Evolutionary conservation across 2,113 vertebrate species (phyloP).

Genomic region (Hiodon tergisus): DNA sequence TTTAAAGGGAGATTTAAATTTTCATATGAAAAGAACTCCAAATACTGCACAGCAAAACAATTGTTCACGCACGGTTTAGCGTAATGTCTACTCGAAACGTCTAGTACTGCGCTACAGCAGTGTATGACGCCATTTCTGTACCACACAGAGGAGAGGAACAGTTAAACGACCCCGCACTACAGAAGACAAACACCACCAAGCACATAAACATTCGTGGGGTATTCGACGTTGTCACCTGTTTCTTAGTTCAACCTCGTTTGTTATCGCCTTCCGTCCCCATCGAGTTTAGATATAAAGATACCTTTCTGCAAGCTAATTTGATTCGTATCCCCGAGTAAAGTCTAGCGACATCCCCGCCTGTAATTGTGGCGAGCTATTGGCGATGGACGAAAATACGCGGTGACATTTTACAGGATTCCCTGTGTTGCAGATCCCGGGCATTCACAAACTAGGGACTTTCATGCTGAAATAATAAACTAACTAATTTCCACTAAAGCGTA

Average conservation of each 20-base stretch:
- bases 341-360: background rate
- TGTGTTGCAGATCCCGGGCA: background rate
- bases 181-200: background rate
- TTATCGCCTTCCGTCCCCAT: background rate
- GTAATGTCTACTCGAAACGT: constrained; percentile 13
- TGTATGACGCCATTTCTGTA: constrained; percentile 72
- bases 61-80: constrained; percentile 16
- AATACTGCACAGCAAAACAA: background rate
- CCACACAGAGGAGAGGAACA: constrained; percentile 23
- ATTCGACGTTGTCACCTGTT: background rate
- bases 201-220: background rate
- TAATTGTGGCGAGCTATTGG: background rate
- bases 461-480: background rate
- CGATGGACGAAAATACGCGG: constrained; percentile 4
- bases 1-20: background rate
- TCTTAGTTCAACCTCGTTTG: background rate
- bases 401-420: constrained; percentile 15
- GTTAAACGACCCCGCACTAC: constrained; percentile 8
- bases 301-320: background rate
- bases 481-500: background rate
- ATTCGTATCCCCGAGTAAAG: background rate
- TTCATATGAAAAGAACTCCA: background rate
- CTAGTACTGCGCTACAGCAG: constrained; percentile 50
- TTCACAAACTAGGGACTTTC: background rate
- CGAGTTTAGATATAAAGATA: background rate